Conservation (phyloP, 1,140 invertebrate genomes). For the Brachystomella parvula region DNA sequence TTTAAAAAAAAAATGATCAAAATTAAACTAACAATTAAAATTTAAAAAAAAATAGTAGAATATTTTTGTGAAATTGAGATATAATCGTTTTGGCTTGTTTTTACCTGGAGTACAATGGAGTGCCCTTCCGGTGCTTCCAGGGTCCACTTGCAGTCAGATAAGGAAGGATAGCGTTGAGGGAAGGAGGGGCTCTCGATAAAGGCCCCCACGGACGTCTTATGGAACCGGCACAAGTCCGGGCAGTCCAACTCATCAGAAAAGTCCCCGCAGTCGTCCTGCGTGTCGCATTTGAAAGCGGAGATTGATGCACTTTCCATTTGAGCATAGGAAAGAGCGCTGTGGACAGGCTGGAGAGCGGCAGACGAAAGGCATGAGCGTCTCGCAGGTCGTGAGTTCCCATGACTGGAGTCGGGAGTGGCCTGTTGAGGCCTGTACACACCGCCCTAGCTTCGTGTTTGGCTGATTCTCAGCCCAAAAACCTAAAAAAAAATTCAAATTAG, state of each 20-base stretch:
- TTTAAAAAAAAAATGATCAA: constrained; percentile 28
- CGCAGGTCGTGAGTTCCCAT: constrained; percentile 87
- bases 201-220: constrained; percentile 88
- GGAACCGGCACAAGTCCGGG: constrained; percentile 75
- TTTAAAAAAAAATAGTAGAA: background rate
- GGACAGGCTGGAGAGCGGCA: constrained; percentile 87
- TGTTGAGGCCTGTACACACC: constrained; percentile 38
- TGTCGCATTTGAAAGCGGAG: constrained; percentile 78
- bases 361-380: constrained; percentile 87
- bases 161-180: constrained; percentile 79
- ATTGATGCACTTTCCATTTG: constrained; percentile 87
- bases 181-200: constrained; percentile 90
- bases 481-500: constrained; percentile 38
- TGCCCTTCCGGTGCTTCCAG: constrained; percentile 91
- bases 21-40: constrained; percentile 8
- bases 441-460: constrained; percentile 55
- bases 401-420: constrained; percentile 53
- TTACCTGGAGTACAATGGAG: constrained; percentile 74
- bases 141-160: constrained; percentile 93
- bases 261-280: constrained; percentile 87
- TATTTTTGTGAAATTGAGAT: background rate
- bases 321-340: constrained; percentile 79
- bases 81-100: background rate
- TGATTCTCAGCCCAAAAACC: constrained; percentile 81
- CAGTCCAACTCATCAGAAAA: constrained; percentile 86